Conservation (phyloP, 2,888 invertebrate species). For the Eristalis tenax region DNA sequence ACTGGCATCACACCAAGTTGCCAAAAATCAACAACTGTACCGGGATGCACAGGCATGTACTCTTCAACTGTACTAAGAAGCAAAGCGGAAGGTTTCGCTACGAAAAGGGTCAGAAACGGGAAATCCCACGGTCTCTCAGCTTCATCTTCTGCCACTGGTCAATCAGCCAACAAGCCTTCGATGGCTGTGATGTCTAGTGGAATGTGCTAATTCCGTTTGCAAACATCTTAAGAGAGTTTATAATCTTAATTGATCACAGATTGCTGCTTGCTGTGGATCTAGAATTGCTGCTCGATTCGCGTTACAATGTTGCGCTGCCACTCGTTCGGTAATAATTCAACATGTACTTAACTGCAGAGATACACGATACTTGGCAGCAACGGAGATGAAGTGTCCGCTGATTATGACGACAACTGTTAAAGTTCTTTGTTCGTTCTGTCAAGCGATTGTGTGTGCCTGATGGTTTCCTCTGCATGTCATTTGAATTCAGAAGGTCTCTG, state of each 20-base stretch:
- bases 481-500: neutral
- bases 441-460: too few species aligned
- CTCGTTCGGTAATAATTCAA: neutral
- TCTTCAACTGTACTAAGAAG: too few species aligned
- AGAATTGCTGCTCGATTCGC: neutral
- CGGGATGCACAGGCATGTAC: too few species aligned
- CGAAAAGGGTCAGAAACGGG: too few species aligned
- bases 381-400: neutral
- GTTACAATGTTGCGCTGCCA: neutral
- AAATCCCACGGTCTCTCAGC: too few species aligned
- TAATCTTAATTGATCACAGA: neutral
- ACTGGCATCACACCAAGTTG: too few species aligned
- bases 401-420: neutral
- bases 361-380: neutral
- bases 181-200: conserved; percentile 8
- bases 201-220: neutral
- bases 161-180: too few species aligned
- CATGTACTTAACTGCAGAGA: neutral
- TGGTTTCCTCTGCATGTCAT: neutral
- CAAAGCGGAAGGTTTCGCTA: too few species aligned
- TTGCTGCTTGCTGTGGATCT: neutral
- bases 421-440: neutral
- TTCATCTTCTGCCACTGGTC: too few species aligned
- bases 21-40: too few species aligned
- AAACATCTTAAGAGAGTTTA: neutral